Percentiles rank a stretch among this genome's conserved stretches.
Evolutionary conservation across 1,140 invertebrate species (phyloP).

Genomic region (Drosophila sucinea): DNA sequence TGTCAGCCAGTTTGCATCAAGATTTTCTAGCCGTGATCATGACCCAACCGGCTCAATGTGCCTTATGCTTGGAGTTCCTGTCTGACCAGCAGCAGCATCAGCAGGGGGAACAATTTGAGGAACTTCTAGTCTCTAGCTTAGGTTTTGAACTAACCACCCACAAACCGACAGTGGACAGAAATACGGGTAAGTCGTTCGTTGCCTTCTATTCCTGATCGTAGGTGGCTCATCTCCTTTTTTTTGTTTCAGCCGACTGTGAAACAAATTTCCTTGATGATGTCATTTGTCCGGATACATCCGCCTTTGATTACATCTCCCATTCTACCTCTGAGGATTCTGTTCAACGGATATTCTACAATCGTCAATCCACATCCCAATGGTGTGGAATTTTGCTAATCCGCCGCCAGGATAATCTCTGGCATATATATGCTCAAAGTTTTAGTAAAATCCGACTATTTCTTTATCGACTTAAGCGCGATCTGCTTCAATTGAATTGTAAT

Average conservation of each 20-base stretch:
- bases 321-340: not conserved
- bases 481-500: conserved; percentile 58
- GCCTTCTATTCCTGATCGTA: not conserved
- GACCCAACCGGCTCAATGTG: conserved; percentile 38
- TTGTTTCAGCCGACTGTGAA: conserved; percentile 3
- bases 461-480: conserved; percentile 42
- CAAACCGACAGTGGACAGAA: not conserved
- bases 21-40: conserved; percentile 66
- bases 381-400: conserved; percentile 52
- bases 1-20: conserved; percentile 45
- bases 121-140: conserved; percentile 38
- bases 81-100: conserved; percentile 7
- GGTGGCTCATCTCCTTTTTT: not conserved
- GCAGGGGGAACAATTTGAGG: conserved; percentile 34
- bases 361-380: conserved; percentile 40
- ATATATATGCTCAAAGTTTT: conserved; percentile 52
- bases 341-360: conserved; percentile 61
- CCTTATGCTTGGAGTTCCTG: conserved; percentile 45
- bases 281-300: not conserved
- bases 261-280: conserved; percentile 26
- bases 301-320: not conserved
- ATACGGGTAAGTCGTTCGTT: conserved; percentile 16
- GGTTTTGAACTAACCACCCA: conserved; percentile 18
- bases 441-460: conserved; percentile 43
- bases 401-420: conserved; percentile 52